phyloP scores from a whole-genome alignment of 2,113 vertebrate genomes.

The Synodontis membranacea region DNA sequence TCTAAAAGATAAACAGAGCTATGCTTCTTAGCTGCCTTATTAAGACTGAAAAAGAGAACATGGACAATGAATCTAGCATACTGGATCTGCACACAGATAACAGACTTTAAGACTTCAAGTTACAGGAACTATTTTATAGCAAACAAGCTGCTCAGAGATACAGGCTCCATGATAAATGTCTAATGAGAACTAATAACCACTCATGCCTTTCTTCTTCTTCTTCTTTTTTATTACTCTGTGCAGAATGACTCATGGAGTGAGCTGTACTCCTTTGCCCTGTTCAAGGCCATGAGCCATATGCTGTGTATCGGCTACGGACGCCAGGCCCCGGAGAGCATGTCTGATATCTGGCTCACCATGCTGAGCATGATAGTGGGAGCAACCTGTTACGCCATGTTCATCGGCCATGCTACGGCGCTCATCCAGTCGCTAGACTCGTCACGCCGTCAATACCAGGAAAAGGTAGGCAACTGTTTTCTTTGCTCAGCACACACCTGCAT shows the following conservation, averaged over 20 bases:
- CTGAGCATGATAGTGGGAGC: constrained; percentile 98
- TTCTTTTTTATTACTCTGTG: background rate
- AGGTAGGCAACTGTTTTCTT: constrained; percentile 68
- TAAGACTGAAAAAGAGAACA: constrained; percentile 4
- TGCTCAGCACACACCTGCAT: constrained; percentile 32
- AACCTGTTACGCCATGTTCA: constrained; percentile 96
- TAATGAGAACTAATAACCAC: constrained; percentile 53
- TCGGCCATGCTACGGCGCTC: constrained; percentile 88
- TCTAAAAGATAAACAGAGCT: background rate
- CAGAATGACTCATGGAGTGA: constrained; percentile 97
- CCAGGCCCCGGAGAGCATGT: constrained; percentile 95
- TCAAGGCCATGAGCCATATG: constrained; percentile 99
- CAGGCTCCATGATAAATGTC: background rate
- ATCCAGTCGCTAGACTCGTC: constrained; percentile 93
- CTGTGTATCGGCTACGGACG: constrained; percentile 94
- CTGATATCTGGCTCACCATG: constrained; percentile 98
- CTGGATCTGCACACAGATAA: background rate
- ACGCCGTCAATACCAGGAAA: constrained; percentile 90
- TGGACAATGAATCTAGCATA: constrained; percentile 38
- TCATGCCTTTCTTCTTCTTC: constrained; percentile 28
- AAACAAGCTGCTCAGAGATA: background rate
- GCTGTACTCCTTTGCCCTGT: constrained; percentile 95
- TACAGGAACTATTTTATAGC: background rate
- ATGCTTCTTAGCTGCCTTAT: constrained; percentile 6
- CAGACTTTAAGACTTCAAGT: constrained; percentile 9